A percentile compares a stretch with the other conserved stretches of the same genome.
phyloP scores from a whole-genome alignment of 2,888 invertebrate species.

The Agonum fuliginosum region DNA sequence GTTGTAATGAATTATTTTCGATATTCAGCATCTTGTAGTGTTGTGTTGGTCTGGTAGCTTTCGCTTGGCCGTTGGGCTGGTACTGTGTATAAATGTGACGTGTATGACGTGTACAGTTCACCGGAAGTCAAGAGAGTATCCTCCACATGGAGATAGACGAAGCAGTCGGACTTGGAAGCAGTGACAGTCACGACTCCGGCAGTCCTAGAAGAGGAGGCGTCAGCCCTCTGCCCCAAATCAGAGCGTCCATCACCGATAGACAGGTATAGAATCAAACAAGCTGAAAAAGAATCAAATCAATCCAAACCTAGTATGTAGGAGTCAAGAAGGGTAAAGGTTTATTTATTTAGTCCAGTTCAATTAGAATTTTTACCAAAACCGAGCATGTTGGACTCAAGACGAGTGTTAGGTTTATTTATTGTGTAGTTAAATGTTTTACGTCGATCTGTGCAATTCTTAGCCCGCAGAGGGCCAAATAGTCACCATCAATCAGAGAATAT shows the following conservation, averaged over 20 bases:
- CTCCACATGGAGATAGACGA: slow-evolving; percentile 83
- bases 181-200: slow-evolving; percentile 66
- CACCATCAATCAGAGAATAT: too few relatives aligned
- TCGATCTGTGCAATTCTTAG: too few relatives aligned
- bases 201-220: slow-evolving; percentile 68
- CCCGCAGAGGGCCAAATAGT: too few relatives aligned
- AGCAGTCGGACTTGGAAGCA: slow-evolving; percentile 69
- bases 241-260: slow-evolving; percentile 69
- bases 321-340: too few relatives aligned
- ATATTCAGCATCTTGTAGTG: neutral
- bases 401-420: too few relatives aligned
- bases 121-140: slow-evolving; percentile 90
- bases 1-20: neutral
- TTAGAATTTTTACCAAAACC: too few relatives aligned
- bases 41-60: neutral
- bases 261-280: slow-evolving; percentile 65
- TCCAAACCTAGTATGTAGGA: neutral
- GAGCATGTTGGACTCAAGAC: too few relatives aligned
- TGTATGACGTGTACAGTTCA: slow-evolving; percentile 76
- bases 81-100: neutral
- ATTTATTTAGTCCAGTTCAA: too few relatives aligned
- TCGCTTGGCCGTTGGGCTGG: neutral
- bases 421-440: too few relatives aligned
- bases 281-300: neutral
- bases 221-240: slow-evolving; percentile 71